Evolutionary conservation across 2,888 invertebrate species (phyloP), one percentile per base, ranked within the genome.

Genomic region (Drosophila mercatorum): DNA sequence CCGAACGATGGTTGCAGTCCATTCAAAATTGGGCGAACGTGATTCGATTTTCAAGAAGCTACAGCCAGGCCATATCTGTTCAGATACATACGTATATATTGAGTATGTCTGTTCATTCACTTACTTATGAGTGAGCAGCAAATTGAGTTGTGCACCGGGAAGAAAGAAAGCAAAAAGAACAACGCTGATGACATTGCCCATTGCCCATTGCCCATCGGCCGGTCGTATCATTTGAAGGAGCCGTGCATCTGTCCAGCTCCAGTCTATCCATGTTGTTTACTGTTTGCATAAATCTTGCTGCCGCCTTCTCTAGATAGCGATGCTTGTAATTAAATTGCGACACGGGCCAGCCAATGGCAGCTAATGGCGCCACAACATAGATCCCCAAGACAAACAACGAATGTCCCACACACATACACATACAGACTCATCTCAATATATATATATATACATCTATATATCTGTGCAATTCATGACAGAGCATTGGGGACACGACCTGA

Each of bases 21-120:
- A 55, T 60, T 71, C 66, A 69, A 91, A 91, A 91, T 91, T 91
- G 84, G 81, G 66, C 81, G 77, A 83, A 91, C 91, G 91, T 91
- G 91, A 91, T 91, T 89, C 84, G 86, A 89, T 89, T 90, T 90
- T 83, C 73, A 86, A 89, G 89, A 81, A 89, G 89, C 89, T 78
- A 53, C 72, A 75, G 72, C 62, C 67, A 60, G 43, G 3, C 38
- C 53, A 51, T 51, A 51, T 51, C 51, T 51, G 12, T 51, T 36
- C 52, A 26, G 52, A 38, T 60, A 47, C 51, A 22, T 22, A 46
- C 49, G 44, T 46, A 36, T 65, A 22, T 22, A 22, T 22, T 22
- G 22, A 72, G 17, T 4, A 26, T 22, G 52, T 22, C 12, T 53
- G 53, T 38, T 40, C 47, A 47, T 59, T 55, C 66, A 67, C 55